phyloP scores from a whole-genome alignment of 2,113 vertebrate species.

The Ailuropoda melanoleuca region DNA sequence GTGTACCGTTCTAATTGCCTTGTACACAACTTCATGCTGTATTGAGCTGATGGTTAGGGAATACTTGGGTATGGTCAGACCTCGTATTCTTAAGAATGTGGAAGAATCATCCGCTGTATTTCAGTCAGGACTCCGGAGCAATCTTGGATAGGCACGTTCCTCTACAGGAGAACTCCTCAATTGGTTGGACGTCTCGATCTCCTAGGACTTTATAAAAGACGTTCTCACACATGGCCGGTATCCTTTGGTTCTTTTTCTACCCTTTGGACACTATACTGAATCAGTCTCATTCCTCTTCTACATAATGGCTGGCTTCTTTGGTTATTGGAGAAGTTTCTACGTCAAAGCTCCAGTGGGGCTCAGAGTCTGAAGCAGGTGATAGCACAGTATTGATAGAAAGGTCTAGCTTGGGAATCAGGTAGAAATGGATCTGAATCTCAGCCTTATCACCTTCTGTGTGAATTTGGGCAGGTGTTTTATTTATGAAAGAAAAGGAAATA shows the following conservation, averaged over 20 bases:
- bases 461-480: not conserved
- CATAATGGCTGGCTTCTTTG: not conserved
- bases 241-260: not conserved
- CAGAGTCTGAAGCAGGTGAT: not conserved
- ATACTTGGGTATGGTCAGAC: not conserved
- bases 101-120: not conserved
- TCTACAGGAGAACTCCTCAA: not conserved
- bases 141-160: not conserved
- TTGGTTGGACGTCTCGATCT: not conserved
- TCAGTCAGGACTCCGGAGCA: not conserved
- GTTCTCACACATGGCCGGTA: not conserved
- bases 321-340: not conserved
- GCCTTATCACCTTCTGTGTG: not conserved
- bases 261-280: not conserved
- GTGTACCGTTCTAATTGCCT: not conserved
- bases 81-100: not conserved
- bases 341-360: not conserved
- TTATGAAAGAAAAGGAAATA: not conserved
- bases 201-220: not conserved
- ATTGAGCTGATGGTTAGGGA: not conserved
- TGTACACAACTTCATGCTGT: not conserved
- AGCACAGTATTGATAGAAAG: not conserved
- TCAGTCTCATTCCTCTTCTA: not conserved
- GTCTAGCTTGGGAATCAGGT: not conserved
- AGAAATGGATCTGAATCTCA: constrained; percentile 2